Base-by-base conservation (phyloP, 2,797 vertebrate genomes). In the Trematomus bernacchii region DNA sequence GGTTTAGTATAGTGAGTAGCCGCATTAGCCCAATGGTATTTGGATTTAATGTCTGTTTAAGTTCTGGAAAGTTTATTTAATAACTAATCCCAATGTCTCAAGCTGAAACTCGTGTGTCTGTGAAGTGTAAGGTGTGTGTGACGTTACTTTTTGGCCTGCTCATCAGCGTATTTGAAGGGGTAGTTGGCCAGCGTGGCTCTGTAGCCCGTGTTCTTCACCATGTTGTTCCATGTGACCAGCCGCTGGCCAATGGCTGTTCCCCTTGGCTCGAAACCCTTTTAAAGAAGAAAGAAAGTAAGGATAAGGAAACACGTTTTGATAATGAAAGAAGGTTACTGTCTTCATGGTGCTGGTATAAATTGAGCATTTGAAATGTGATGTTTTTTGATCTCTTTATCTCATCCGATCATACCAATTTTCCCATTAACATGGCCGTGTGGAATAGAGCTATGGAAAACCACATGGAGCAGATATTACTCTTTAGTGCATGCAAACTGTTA, bases 201-300 rank as follows among this genome's bases (percentile, higher is more conserved):
- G 94, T 99, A 99, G 7, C 98, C 98, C 0, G 98, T 99, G 79
- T 99, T 99, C 93, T 99, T 98, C 94, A 98, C 96, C 98, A 99
- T 99, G 76, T 99, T 99, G 91, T 98, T 98, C 98, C 98, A 99
- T 0, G 98, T 99, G 84, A 99, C 97, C 90, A 99, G 88, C 15
- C 97, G 95, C 91, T 99, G 98, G 68, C 98, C 97, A 84, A 99
- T 99, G 21, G 96, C 96, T 0, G 98, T 99, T 67, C 98, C 98
- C 83, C 98, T 95, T n/a, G 98, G 98, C 89, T 99, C 98, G 83
- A 99, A 99, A 62, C 98, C 98, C 98, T 99, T 85, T 37, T 4
- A 18, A 19, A 8, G 44, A 37, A 44, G 42, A 75, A 54, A 61
- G 3, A 72, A n/a, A 15, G 21, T n/a, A 63, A 44, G 0, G n/a